Percentiles rank a stretch among this genome's conserved stretches.
phyloP scores from a whole-genome alignment of 1,140 invertebrate genomes.

The Kradibia gibbosae region DNA sequence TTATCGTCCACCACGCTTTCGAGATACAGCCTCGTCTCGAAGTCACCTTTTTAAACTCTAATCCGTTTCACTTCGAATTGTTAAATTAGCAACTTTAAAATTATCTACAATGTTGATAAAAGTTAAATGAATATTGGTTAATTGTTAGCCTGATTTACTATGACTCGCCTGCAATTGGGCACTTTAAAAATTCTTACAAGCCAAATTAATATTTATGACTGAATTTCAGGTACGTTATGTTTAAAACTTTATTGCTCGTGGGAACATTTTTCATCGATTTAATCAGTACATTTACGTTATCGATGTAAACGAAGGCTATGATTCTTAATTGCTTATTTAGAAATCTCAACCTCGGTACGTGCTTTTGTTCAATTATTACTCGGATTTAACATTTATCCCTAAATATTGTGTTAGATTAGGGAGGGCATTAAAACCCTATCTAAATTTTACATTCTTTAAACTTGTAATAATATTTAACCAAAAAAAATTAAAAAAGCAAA shows the following conservation, averaged over 20 bases:
- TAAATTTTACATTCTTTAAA: too few relatives aligned
- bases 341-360: too few relatives aligned
- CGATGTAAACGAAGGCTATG: too few relatives aligned
- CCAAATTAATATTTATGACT: too few relatives aligned
- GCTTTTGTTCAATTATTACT: too few relatives aligned
- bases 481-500: too few relatives aligned
- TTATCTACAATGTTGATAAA: not conserved
- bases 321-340: too few relatives aligned
- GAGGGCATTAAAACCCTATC: too few relatives aligned
- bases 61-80: not conserved
- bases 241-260: not conserved
- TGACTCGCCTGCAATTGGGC: not conserved
- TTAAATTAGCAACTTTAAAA: not conserved
- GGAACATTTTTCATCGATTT: not conserved
- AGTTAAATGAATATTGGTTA: not conserved
- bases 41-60: not conserved
- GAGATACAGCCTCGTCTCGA: not conserved
- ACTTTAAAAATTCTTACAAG: not conserved
- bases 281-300: not conserved
- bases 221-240: too few relatives aligned
- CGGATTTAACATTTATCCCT: too few relatives aligned
- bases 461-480: too few relatives aligned
- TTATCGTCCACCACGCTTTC: not conserved
- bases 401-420: too few relatives aligned
- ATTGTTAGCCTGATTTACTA: not conserved